Base-by-base conservation (phyloP, 2,113 vertebrate genomes). In the Elgaria multicarinata region DNA sequence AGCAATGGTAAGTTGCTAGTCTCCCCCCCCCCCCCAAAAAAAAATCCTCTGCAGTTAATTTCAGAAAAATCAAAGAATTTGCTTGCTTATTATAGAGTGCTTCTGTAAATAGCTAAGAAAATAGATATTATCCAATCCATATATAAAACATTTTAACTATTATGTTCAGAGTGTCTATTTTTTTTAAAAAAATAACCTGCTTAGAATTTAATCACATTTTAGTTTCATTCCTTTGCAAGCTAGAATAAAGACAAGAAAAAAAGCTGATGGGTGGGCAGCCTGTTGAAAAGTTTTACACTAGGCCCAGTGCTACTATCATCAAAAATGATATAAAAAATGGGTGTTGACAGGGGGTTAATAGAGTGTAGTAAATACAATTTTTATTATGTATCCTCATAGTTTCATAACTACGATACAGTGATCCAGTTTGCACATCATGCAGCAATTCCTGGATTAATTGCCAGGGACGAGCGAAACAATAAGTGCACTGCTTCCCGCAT, bases 1-100 rank as follows among this genome's bases (percentile, higher is more conserved):
- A 91, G 62, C 0, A 85, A n/a, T 81, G 92, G 89, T 89, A 90
- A 92, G 87, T 92, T 91, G 92, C 64, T 88, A 92, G 88, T 84
- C 94, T 93, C 91, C 86, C n/a, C n/a, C n/a, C n/a, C n/a, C n/a
- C n/a, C n/a, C n/a, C n/a, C n/a, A n/a, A n/a, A n/a, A n/a, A n/a
- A 93, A 81, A 50, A 94, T 91, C 92, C 74, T 26, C 91, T 28
- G 16, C 71, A 92, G 20, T 0, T n/a, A 90, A 92, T 67, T 83
- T 93, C 26, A 0, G 50, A 90, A 91, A 79, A 91, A 92, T 86
- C 90, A 83, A 85, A 81, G 87, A 90, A 92, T 85, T 2, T 86
- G 88, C 75, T 31, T 86, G 75, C 83, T 77, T 92, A 50, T 77
- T 84, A 39, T 18, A 76, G 24, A 31, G 42, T 39, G 64, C n/a